Conservation (phyloP, 2,888 invertebrate genomes). For the Cephonodes hylas region DNA sequence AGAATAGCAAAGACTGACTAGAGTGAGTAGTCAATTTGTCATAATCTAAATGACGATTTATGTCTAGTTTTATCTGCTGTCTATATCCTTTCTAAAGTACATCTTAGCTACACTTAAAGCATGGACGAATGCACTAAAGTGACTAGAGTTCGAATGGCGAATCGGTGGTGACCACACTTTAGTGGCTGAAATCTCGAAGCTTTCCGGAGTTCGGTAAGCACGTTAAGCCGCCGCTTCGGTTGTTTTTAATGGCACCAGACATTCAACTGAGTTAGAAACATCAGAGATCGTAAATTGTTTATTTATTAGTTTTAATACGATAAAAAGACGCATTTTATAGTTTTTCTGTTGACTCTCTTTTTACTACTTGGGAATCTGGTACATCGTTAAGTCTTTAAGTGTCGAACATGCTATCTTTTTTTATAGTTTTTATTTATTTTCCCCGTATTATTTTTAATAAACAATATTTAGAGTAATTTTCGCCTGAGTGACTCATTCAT, state of each 20-base stretch:
- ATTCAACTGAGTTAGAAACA: background rate
- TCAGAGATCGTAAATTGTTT: background rate
- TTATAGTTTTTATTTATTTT: too few species aligned
- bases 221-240: background rate
- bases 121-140: background rate
- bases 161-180: background rate
- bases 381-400: too few species aligned
- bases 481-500: too few species aligned
- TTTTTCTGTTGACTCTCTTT: too few species aligned
- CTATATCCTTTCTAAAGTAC: background rate
- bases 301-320: background rate
- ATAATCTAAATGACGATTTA: too few species aligned
- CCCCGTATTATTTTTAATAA: too few species aligned
- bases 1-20: too few species aligned
- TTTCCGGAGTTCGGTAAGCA: background rate
- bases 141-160: background rate
- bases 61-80: too few species aligned
- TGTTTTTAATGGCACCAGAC: conserved; percentile 5
- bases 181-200: background rate
- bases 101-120: background rate
- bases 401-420: too few species aligned
- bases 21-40: too few species aligned
- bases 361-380: too few species aligned
- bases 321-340: background rate
- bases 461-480: too few species aligned